These are phyloP conservation scores for Eudemis profundana DNA, from an alignment of 2,888 invertebrate genomes.

Conservation along the genomic window DNA sequence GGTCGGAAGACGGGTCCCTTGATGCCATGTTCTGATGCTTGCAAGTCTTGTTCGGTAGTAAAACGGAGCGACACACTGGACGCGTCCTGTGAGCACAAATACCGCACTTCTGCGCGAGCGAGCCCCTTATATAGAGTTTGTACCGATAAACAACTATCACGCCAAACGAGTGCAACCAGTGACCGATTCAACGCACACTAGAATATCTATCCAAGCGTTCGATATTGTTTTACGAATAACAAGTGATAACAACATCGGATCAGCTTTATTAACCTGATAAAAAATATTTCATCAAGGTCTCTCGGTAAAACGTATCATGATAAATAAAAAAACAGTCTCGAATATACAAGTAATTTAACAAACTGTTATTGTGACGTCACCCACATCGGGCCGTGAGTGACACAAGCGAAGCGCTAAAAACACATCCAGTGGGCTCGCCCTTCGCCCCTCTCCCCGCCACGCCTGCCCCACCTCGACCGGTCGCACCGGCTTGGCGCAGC, in stretches of 20 bases:
- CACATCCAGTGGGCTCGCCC: constrained; percentile 19
- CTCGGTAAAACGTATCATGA: constrained; percentile 11
- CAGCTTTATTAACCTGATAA: constrained; percentile 37
- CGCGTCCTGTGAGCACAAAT: constrained; percentile 68
- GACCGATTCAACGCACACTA: constrained; percentile 39
- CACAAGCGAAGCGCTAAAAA: constrained; percentile 20
- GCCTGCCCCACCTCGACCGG: constrained; percentile 39
- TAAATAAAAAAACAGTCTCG: constrained; percentile 30
- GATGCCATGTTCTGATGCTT: constrained; percentile 67
- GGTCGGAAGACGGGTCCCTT: constrained; percentile 87
- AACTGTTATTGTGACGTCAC: constrained; percentile 35
- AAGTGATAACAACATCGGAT: constrained; percentile 37
- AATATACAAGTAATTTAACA: constrained; percentile 35
- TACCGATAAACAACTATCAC: constrained; percentile 71
- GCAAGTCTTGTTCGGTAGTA: not conserved
- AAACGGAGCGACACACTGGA: constrained; percentile 67
- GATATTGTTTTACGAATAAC: constrained; percentile 36
- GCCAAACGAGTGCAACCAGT: constrained; percentile 60
- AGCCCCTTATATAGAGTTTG: constrained; percentile 70
- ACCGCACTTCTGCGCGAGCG: constrained; percentile 51
- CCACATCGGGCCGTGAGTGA: constrained; percentile 16
- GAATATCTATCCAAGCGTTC: constrained; percentile 33
- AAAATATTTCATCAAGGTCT: constrained; percentile 20
- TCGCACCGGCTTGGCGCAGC: constrained; percentile 18
- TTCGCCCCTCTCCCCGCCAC: constrained; percentile 10